A percentile compares a stretch with the other conserved stretches of the same genome.
phyloP scores from a whole-genome alignment of 1,140 invertebrate species.

The Teleogryllus occipitalis region DNA sequence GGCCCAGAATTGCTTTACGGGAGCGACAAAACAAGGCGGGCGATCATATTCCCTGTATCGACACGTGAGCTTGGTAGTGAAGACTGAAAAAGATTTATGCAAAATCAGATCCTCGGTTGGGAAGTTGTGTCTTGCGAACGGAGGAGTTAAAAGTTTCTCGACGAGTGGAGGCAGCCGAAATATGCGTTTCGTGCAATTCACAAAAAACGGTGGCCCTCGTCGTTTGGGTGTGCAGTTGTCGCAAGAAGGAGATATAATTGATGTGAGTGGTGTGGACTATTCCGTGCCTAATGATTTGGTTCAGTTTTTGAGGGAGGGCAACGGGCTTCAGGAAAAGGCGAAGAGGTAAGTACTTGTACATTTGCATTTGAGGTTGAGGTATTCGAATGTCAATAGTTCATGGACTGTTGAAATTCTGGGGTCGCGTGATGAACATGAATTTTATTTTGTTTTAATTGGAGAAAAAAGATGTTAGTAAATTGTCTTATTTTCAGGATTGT shows the following conservation, averaged over 20 bases:
- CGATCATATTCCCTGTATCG: neutral
- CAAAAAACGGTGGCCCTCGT: conserved; percentile 41
- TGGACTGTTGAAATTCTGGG: neutral
- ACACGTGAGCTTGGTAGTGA: neutral
- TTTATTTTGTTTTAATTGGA: too few relatives aligned
- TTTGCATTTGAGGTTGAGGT: neutral
- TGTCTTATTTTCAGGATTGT: conserved; percentile 40
- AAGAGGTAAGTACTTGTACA: conserved; percentile 38
- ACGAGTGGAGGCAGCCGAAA: neutral
- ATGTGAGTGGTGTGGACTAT: conserved; percentile 46
- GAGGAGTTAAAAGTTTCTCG: conserved; percentile 3
- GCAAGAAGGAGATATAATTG: conserved; percentile 46
- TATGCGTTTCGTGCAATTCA: conserved; percentile 47
- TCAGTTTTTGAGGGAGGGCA: conserved; percentile 45
- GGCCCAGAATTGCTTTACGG: neutral
- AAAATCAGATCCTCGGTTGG: neutral
- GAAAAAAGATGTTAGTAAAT: neutral
- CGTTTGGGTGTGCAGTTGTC: conserved; percentile 48
- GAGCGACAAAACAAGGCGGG: neutral
- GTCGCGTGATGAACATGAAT: too few relatives aligned
- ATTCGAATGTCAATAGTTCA: neutral
- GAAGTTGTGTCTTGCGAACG: neutral
- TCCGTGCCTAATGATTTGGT: conserved; percentile 48
- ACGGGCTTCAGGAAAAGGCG: conserved; percentile 39
- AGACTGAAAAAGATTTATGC: neutral